These are phyloP conservation scores for Parapsyche elsis DNA, from an alignment of 1,140 invertebrate genomes.

Conservation along the genomic window DNA sequence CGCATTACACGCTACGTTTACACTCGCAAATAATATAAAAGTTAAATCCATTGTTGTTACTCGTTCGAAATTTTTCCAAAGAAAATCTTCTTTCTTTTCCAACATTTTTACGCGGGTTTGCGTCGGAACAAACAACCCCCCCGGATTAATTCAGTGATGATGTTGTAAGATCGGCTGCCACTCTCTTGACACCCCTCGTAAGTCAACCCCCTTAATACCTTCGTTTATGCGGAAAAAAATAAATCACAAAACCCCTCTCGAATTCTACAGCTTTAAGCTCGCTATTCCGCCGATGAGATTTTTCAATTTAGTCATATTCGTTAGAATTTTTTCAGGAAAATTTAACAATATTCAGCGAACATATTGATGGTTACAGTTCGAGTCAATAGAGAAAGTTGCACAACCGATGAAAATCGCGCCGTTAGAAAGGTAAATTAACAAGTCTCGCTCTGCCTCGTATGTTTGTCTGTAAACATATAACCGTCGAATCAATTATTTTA, in stretches of 20 bases:
- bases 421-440: too few relatives aligned
- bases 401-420: too few relatives aligned
- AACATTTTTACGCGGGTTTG: constrained; percentile 14
- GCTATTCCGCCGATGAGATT: neutral
- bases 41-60: neutral
- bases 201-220: constrained; percentile 8
- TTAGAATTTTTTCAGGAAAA: constrained; percentile 21
- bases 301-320: neutral
- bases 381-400: too few relatives aligned
- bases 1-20: too few relatives aligned
- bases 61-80: neutral
- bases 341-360: too few relatives aligned
- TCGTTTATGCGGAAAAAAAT: constrained; percentile 33
- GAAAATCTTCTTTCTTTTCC: too few relatives aligned
- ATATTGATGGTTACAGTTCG: too few relatives aligned
- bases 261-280: neutral
- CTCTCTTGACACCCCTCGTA: constrained; percentile 2
- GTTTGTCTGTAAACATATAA: neutral
- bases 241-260: constrained; percentile 3
- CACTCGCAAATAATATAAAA: too few relatives aligned
- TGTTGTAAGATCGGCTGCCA: constrained; percentile 39
- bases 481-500: constrained; percentile 24
- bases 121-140: constrained; percentile 33
- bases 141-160: constrained; percentile 43
- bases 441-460: neutral